These are phyloP conservation scores for Chrysochloris asiatica DNA, from an alignment of 2,113 vertebrate species.

Conservation along the genomic window DNA sequence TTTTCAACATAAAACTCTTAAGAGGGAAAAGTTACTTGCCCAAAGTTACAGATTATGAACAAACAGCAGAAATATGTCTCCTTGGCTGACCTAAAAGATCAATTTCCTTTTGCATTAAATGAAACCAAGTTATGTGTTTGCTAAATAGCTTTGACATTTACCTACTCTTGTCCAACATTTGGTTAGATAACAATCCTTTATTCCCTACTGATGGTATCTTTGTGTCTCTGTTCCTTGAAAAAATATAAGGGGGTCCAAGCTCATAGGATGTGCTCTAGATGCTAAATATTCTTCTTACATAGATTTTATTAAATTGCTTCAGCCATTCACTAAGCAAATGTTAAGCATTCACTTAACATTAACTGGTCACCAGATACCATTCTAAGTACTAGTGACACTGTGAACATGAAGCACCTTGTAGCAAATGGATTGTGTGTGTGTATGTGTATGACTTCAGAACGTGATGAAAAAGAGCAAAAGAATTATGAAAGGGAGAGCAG, in stretches of 20 bases:
- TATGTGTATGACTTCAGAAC: too few relatives aligned
- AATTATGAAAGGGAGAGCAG: neutral
- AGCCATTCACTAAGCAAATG: neutral
- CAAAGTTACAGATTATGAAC: constrained; percentile 23
- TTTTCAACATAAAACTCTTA: constrained; percentile 13
- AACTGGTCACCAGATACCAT: too few relatives aligned
- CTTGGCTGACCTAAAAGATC: neutral
- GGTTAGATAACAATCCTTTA: constrained; percentile 12
- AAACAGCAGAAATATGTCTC: neutral
- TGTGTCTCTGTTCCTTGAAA: neutral
- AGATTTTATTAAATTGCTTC: neutral
- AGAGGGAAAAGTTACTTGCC: neutral
- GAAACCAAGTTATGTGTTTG: neutral
- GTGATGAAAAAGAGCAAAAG: neutral
- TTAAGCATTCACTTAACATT: neutral
- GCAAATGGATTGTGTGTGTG: too few relatives aligned
- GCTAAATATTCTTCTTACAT: neutral
- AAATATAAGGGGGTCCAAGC: neutral
- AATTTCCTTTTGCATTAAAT: neutral
- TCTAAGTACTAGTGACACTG: too few relatives aligned
- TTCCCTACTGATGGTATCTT: constrained; percentile 26
- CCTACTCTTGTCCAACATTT: neutral
- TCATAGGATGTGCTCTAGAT: neutral
- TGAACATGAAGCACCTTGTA: too few relatives aligned
- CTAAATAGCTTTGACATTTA: constrained; percentile 13